Evolutionary conservation across 2,797 vertebrate species (phyloP).

Genomic region (Schizothorax lantsangensis): DNA sequence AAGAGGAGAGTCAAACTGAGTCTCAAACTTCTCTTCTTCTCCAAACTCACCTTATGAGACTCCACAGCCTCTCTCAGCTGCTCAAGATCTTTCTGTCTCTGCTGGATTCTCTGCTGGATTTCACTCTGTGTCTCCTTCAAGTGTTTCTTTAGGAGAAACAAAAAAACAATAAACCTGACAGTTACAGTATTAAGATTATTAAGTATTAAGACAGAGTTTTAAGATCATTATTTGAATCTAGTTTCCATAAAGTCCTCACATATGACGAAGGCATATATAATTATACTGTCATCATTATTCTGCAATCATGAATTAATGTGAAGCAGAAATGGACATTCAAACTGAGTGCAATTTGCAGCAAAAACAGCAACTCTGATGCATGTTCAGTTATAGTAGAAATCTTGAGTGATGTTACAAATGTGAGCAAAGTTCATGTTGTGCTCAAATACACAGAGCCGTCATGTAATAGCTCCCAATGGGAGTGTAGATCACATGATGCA

Average conservation of each 20-base stretch:
- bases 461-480: neutral
- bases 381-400: neutral
- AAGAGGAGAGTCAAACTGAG: too few species aligned
- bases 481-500: neutral
- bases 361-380: too few species aligned
- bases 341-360: too few species aligned
- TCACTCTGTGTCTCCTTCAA: neutral
- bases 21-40: neutral
- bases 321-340: too few species aligned
- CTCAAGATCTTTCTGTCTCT: neutral
- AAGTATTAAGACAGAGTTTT: too few species aligned
- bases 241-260: too few species aligned
- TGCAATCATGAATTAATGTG: too few species aligned
- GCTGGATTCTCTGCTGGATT: neutral
- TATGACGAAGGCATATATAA: too few species aligned
- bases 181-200: too few species aligned
- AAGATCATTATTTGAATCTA: too few species aligned
- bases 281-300: too few species aligned
- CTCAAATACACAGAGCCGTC: neutral
- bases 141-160: neutral
- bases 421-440: neutral
- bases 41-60: neutral
- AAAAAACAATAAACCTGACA: neutral
- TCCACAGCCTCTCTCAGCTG: neutral
- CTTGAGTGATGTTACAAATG: neutral